Evolutionary conservation across 2,113 vertebrate species (phyloP).

Genomic region (Xiphophorus maculatus): DNA sequence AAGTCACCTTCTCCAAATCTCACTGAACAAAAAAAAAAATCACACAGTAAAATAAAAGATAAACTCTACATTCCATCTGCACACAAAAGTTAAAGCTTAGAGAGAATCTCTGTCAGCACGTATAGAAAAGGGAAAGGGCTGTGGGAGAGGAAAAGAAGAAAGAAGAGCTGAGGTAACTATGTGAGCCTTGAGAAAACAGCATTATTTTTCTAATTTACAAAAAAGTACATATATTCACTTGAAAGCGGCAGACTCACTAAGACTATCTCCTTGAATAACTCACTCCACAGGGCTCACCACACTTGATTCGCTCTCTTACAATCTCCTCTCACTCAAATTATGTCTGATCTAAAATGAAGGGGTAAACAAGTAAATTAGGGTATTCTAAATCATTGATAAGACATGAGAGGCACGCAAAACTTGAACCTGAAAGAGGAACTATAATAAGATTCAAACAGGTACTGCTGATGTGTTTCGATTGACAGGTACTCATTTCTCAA

Average conservation of each 20-base stretch:
- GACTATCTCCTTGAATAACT: slow-evolving; percentile 28
- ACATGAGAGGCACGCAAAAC: slow-evolving; percentile 46
- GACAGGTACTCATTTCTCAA: slow-evolving; percentile 64
- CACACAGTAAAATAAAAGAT: slow-evolving; percentile 78
- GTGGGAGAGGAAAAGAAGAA: slow-evolving; percentile 19
- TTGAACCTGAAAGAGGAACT: slow-evolving; percentile 37
- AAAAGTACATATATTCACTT: slow-evolving; percentile 44
- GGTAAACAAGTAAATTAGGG: slow-evolving; percentile 55
- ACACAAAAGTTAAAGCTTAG: slow-evolving; percentile 74
- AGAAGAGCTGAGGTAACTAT: slow-evolving; percentile 39
- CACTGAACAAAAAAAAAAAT: slow-evolving; percentile 73
- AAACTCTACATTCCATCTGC: slow-evolving; percentile 73
- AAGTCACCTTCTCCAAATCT: slow-evolving; percentile 82
- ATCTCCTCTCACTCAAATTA: slow-evolving; percentile 32
- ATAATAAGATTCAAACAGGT: slow-evolving; percentile 42
- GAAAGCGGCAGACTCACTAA: slow-evolving; percentile 24
- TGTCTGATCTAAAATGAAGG: slow-evolving; percentile 51
- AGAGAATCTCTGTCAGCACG: slow-evolving; percentile 74
- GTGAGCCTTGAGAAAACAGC: slow-evolving; percentile 37
- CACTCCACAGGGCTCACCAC: slow-evolving; percentile 32
- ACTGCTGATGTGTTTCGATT: slow-evolving; percentile 45
- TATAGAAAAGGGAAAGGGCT: slow-evolving; percentile 32
- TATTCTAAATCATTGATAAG: slow-evolving; percentile 63
- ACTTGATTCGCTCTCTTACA: slow-evolving; percentile 38
- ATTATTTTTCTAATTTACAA: slow-evolving; percentile 67